Evolutionary conservation across 2,113 vertebrate species (phyloP), one percentile per base, ranked within the genome.

Genomic region (Xenus cinereus): DNA sequence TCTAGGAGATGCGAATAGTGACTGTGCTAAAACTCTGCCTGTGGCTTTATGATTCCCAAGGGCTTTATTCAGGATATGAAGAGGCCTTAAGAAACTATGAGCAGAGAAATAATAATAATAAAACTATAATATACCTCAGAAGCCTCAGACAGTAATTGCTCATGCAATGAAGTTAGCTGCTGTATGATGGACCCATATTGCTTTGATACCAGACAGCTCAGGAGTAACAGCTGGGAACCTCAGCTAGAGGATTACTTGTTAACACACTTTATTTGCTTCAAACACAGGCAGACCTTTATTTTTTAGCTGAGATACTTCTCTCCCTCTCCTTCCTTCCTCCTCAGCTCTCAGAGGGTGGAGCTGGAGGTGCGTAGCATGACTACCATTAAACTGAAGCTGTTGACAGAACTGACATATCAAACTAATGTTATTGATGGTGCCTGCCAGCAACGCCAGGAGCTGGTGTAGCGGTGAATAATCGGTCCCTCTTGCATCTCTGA

Each of bases 101-200:
- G 75, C 7, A 81, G 95, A 92, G 84, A 93, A 97, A 95, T 95
- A 90, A 94, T 94, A 95, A 97, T 79, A 87, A 95, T 67, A 97
- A 96, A 94, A 78, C 81, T 54, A 41, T 83, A 89, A 91, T 87
- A 41, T 53, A 93, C 66, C 88, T 87, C 83, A 94, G 86, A 82
- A 69, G 53, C n/a, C 22, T 78, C 74, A 95, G 95, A 78, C 84
- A 94, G 50, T 87, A 93, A 97, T 83, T 89, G 78, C 77, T 94
- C 86, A 32, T 37, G 93, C 90, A 75, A 67, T 87, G 89, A 69
- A 96, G 90, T 56, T 82, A 93, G 93, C 72, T 89, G 86, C 66
- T 80, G 33, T 53, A 59, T 1, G 0, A 37, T 19, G 20, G 37
- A 82, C 51, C 74, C 69, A 17, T 41, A 59, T 14, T 51, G 87